These are phyloP conservation scores for Rhingia campestris DNA, from an alignment of 2,888 invertebrate species.

Conservation along the genomic window DNA sequence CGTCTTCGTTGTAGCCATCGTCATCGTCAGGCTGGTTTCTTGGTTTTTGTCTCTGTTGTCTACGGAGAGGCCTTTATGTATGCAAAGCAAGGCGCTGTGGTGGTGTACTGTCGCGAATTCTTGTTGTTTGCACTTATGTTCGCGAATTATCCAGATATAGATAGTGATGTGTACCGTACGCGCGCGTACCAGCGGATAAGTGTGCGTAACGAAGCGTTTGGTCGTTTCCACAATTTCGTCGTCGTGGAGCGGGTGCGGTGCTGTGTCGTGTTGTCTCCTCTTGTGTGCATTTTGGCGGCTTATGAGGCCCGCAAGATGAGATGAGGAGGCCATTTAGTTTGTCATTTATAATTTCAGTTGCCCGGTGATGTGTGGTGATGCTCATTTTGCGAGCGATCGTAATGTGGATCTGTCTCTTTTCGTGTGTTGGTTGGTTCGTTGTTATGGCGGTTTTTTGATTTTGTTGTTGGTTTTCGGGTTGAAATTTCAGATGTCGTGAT, in stretches of 20 bases:
- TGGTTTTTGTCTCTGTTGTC: conserved; percentile 51
- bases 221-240: conserved; percentile 46
- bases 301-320: conserved; percentile 59
- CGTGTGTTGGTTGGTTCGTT: too few species aligned
- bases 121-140: conserved; percentile 71
- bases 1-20: conserved; percentile 28
- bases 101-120: conserved; percentile 63
- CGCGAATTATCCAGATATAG: conserved; percentile 72
- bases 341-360: conserved; percentile 73
- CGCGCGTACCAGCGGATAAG: conserved; percentile 68
- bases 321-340: conserved; percentile 73
- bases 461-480: conserved; percentile 15
- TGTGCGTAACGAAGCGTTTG: conserved; percentile 71
- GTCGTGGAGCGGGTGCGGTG: not conserved
- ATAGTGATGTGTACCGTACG: conserved; percentile 63
- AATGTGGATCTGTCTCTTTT: conserved; percentile 44
- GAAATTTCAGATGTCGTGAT: conserved; percentile 35
- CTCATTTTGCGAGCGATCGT: conserved; percentile 53
- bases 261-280: conserved; percentile 44
- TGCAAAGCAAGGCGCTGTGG: conserved; percentile 58
- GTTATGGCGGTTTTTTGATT: not conserved
- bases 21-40: conserved; percentile 62
- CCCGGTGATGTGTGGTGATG: conserved; percentile 59
- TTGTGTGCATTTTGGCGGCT: conserved; percentile 65
- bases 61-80: conserved; percentile 35